Evolutionary conservation across 1,140 invertebrate genomes (phyloP).

Genomic region (Brachystomella parvula): DNA sequence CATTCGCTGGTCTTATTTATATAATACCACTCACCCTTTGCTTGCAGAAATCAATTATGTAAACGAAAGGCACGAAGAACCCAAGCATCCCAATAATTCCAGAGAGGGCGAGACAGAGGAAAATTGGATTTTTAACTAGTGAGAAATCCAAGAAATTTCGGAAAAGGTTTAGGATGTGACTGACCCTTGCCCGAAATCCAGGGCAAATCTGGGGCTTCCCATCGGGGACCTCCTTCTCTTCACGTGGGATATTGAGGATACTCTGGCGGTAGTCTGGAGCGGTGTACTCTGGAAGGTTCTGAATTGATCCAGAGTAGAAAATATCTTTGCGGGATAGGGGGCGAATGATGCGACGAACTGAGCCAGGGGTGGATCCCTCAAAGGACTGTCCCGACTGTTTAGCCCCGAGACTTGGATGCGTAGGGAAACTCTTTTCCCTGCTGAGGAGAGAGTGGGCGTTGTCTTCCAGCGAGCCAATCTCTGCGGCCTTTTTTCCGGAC

Average conservation of each 20-base stretch:
- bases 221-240: slow-evolving; percentile 56
- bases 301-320: slow-evolving; percentile 92
- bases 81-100: slow-evolving; percentile 92
- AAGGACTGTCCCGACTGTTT: background rate
- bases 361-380: background rate
- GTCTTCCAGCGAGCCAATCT: background rate
- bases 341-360: slow-evolving; percentile 56
- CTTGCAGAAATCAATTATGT: slow-evolving; percentile 73
- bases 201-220: slow-evolving; percentile 39
- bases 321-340: slow-evolving; percentile 94
- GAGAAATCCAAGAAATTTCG: slow-evolving; percentile 87
- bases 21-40: slow-evolving; percentile 50
- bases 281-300: slow-evolving; percentile 83
- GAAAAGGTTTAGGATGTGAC: slow-evolving; percentile 69
- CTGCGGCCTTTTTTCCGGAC: no score
- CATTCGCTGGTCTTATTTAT: background rate
- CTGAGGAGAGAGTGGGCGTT: background rate
- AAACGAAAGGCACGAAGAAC: slow-evolving; percentile 91
- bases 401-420: no score
- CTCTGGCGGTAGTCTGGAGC: slow-evolving; percentile 78
- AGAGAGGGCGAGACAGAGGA: slow-evolving; percentile 84
- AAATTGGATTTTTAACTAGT: slow-evolving; percentile 79
- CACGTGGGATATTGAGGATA: slow-evolving; percentile 64
- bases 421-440: background rate
- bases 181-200: slow-evolving; percentile 48